These are phyloP conservation scores for Chondrilla cf. caribensis DNA, from an alignment of 37 sponge, comb jelly and placozoan species.

Conservation along the genomic window DNA sequence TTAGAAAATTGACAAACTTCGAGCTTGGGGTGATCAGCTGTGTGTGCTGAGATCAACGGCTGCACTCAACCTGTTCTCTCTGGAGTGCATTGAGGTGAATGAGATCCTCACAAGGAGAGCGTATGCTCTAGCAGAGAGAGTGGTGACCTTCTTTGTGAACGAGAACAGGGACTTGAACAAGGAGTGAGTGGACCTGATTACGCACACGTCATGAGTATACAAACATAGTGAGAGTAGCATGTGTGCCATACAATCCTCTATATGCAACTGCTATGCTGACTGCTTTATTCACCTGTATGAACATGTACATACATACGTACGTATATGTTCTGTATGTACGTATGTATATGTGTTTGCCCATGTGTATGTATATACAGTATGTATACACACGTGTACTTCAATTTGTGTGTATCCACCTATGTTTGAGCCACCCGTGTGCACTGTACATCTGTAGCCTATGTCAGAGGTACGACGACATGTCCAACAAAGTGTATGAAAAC, in stretches of 20 bases:
- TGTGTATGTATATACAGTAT: too few relatives aligned
- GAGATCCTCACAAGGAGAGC: conserved; percentile 34
- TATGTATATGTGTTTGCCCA: not conserved
- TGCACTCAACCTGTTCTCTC: conserved; percentile 71
- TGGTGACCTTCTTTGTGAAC: conserved; percentile 49
- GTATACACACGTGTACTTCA: not conserved
- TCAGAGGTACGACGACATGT: conserved; percentile 80
- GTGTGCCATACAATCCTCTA: too few relatives aligned
- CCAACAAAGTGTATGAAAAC: conserved; percentile 71
- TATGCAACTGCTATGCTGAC: not conserved
- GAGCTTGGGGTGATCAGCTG: conserved; percentile 49
- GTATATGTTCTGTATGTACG: not conserved
- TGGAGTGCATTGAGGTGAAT: conserved; percentile 77
- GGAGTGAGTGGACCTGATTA: conserved; percentile 60
- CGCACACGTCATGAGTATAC: too few relatives aligned
- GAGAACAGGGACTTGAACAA: conserved; percentile 84
- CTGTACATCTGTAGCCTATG: conserved; percentile 59
- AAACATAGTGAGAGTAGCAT: too few relatives aligned
- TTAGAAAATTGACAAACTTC: conserved; percentile 67
- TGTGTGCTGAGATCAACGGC: conserved; percentile 52
- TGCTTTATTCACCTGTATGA: not conserved
- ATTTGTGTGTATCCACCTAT: not conserved
- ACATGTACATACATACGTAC: not conserved
- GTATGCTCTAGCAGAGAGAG: conserved; percentile 41
- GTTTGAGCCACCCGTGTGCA: not conserved